phyloP scores from a whole-genome alignment of 2,113 vertebrate species.

The Hippocampus abdominalis region DNA sequence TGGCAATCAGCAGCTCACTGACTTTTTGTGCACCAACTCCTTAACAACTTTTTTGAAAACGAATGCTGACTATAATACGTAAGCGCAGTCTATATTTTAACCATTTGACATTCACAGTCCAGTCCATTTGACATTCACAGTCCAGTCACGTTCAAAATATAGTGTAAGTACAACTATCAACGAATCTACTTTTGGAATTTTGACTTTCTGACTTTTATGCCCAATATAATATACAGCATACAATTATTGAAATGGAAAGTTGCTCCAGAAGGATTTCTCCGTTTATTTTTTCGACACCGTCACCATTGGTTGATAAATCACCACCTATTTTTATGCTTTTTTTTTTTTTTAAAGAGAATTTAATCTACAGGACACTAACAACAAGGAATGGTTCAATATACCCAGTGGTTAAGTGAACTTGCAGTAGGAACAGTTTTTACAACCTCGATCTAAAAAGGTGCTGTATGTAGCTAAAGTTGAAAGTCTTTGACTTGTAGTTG shows the following conservation, averaged over 20 bases:
- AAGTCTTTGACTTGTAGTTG: slow-evolving; percentile 59
- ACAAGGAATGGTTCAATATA: neutral
- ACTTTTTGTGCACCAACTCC: slow-evolving; percentile 58
- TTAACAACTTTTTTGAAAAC: slow-evolving; percentile 60
- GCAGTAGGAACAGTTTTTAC: slow-evolving; percentile 29
- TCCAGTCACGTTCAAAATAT: neutral
- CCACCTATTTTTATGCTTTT: too few species aligned
- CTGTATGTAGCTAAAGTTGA: slow-evolving; percentile 47
- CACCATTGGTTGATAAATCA: neutral
- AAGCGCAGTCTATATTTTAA: slow-evolving; percentile 15
- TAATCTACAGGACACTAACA: neutral
- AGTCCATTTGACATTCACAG: neutral
- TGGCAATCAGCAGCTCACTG: slow-evolving; percentile 59
- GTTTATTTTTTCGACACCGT: too few species aligned
- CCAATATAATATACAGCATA: too few species aligned
- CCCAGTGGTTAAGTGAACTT: slow-evolving; percentile 33
- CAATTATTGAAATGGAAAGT: too few species aligned
- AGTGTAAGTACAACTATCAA: neutral
- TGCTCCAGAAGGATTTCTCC: too few species aligned
- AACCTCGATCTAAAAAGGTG: slow-evolving; percentile 37
- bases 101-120: neutral
- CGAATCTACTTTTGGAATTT: neutral
- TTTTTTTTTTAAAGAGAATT: neutral
- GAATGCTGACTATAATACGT: slow-evolving; percentile 40
- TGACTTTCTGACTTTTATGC: neutral